Evolutionary conservation across 2,797 vertebrate species (phyloP), one percentile per base, ranked within the genome.

Genomic region (Denticeps clupeoides): DNA sequence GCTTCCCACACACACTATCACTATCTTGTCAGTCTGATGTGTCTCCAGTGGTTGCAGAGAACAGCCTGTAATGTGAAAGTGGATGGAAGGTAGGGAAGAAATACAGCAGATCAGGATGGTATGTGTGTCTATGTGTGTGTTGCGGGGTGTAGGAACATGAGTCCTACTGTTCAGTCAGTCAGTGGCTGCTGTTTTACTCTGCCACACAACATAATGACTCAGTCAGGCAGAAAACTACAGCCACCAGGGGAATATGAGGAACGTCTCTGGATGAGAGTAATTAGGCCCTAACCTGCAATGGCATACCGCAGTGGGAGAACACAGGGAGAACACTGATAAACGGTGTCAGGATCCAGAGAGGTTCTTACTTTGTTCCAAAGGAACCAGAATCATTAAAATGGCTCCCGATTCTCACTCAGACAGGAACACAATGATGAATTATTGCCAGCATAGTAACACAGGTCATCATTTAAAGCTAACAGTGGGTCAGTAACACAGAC

Each of bases 181-280:
- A 77, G 82, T 82, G 78, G 68, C 81, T 85, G 77, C 74, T 85
- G 84, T 84, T 81, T 82, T 79, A 85, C 82, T 71, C 84, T 88
- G 85, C 83, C 86, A 86, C 87, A 87, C 82, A 86, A 84, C 75
- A 77, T 80, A 84, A 88, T 87, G 85, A 82, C 81, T 89, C 87
- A 85, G 81, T 86, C 85, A 90, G 84, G 88, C 89, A 89, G 85
- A 85, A 87, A 89, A 89, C 88, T 90, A 93, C 89, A 87, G 90
- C 83, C 78, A 86, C 82, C 82, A 69, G 81, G 89, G 92, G 89
- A 92, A 90, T 89, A 90, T 85, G 82, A 82, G 85, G 82, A 89
- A 83, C 71, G 67, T 83, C 86, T 83, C 82, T 77, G 82, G 68
- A 80, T 81, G 80, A 85, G 87, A 89, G 86, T 91, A 93, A 95